Conservation (phyloP, 2,113 vertebrate species). For the Sula dactylatra region DNA sequence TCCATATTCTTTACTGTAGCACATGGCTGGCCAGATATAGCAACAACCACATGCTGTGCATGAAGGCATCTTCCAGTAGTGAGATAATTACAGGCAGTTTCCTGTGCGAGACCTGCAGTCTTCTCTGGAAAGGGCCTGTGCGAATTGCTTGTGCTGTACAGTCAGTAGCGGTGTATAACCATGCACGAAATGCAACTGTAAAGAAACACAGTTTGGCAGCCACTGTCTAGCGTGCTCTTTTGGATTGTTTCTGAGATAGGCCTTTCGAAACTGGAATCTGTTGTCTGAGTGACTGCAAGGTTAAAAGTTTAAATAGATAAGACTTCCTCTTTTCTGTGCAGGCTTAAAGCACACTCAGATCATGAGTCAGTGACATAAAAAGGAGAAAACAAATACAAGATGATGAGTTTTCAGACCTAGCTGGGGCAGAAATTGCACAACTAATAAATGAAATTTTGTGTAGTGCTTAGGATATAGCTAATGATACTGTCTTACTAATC, state of each 20-base stretch:
- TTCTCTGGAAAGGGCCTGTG: background rate
- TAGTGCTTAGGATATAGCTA: background rate
- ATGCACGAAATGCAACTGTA: fast-evolving
- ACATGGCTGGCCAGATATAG: fast-evolving
- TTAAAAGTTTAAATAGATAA: slow-evolving; percentile 53
- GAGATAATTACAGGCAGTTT: background rate
- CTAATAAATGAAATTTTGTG: background rate
- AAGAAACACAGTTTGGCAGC: background rate
- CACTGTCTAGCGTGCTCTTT: background rate
- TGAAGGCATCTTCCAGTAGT: background rate
- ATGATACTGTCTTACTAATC: background rate
- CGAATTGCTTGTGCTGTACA: background rate
- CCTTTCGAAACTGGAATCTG: background rate
- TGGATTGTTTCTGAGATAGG: background rate
- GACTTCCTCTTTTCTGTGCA: slow-evolving; percentile 29
- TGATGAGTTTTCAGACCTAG: background rate
- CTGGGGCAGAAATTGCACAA: background rate
- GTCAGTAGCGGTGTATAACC: background rate
- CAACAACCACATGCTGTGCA: fast-evolving
- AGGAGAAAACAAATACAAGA: slow-evolving; percentile 3
- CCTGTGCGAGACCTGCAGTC: background rate
- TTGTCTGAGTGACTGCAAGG: slow-evolving; percentile 9
- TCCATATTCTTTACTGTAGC: background rate
- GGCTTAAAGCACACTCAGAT: slow-evolving; percentile 7
- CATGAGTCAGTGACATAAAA: slow-evolving; percentile 48